These are phyloP conservation scores for Pocota personata DNA, from an alignment of 2,888 invertebrate species.

Conservation along the genomic window DNA sequence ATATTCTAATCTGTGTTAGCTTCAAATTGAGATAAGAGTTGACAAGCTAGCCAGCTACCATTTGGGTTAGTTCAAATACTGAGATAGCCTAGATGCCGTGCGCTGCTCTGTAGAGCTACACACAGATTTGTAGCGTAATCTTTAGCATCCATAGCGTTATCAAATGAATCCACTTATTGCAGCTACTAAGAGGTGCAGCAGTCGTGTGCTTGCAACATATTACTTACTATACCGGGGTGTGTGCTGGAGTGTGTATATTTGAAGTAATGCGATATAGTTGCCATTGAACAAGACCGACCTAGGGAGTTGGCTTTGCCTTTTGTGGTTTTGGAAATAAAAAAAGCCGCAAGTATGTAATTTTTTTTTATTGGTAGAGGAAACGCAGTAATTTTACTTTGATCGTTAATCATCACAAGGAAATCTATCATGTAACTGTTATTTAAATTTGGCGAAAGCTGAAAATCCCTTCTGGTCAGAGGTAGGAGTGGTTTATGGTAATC, in stretches of 20 bases:
- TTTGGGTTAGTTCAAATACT: constrained; percentile 15
- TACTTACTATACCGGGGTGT: constrained; percentile 11
- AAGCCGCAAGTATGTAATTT: constrained; percentile 45
- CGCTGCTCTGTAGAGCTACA: constrained; percentile 18
- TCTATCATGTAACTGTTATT: constrained; percentile 24
- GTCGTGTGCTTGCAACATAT: constrained; percentile 46
- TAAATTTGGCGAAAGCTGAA: not conserved
- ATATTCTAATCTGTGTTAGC: constrained; percentile 49
- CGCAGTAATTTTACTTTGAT: constrained; percentile 57
- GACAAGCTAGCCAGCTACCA: constrained; percentile 7
- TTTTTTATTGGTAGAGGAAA: constrained; percentile 36
- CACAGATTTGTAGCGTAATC: constrained; percentile 49
- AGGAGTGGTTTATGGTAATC: not conserved
- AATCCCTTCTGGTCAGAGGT: not conserved
- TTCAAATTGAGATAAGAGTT: constrained; percentile 12
- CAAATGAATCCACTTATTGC: constrained; percentile 47
- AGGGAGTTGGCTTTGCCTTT: constrained; percentile 55
- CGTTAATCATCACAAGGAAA: constrained; percentile 37
- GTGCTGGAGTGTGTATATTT: constrained; percentile 13
- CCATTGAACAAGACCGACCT: constrained; percentile 64
- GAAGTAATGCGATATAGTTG: constrained; percentile 56
- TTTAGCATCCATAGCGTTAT: constrained; percentile 46
- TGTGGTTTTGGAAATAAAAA: constrained; percentile 57
- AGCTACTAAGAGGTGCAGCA: constrained; percentile 32
- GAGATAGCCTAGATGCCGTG: constrained; percentile 10